Evolutionary conservation across 1,140 invertebrate species (phyloP).

Genomic region (Diorhabda carinulata): DNA sequence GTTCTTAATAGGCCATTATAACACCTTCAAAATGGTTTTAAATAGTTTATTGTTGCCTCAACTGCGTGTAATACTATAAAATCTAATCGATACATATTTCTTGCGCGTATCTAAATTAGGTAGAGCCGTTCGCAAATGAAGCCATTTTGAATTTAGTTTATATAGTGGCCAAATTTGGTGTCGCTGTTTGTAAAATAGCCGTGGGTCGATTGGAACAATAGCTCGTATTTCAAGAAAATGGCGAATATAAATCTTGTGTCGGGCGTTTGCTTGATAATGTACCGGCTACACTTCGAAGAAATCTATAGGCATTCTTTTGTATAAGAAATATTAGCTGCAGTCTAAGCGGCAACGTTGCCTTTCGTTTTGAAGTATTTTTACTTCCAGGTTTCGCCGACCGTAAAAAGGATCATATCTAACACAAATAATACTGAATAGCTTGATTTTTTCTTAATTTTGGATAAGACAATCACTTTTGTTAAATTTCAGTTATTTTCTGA

Average conservation of each 20-base stretch:
- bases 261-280: conserved; percentile 40
- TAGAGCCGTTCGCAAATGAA: conserved; percentile 44
- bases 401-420: too few relatives aligned
- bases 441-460: too few relatives aligned
- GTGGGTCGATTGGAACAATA: conserved; percentile 45
- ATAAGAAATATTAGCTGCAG: conserved; percentile 1
- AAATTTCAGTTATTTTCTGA: too few relatives aligned
- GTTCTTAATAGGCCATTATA: neutral
- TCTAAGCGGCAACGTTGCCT: neutral
- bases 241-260: conserved; percentile 40
- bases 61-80: conserved; percentile 5
- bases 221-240: conserved; percentile 44
- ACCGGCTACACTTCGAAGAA: conserved; percentile 39
- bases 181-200: conserved; percentile 45
- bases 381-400: neutral
- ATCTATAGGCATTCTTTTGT: conserved; percentile 21
- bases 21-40: conserved; percentile 1
- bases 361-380: neutral
- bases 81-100: conserved; percentile 19
- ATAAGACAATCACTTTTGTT: too few relatives aligned
- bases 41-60: neutral
- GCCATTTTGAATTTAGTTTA: conserved; percentile 48
- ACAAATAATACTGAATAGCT: too few relatives aligned
- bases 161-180: conserved; percentile 48
- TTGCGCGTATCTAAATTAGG: conserved; percentile 40